phyloP scores from a whole-genome alignment of 2,113 vertebrate genomes.

The Micromys minutus region DNA sequence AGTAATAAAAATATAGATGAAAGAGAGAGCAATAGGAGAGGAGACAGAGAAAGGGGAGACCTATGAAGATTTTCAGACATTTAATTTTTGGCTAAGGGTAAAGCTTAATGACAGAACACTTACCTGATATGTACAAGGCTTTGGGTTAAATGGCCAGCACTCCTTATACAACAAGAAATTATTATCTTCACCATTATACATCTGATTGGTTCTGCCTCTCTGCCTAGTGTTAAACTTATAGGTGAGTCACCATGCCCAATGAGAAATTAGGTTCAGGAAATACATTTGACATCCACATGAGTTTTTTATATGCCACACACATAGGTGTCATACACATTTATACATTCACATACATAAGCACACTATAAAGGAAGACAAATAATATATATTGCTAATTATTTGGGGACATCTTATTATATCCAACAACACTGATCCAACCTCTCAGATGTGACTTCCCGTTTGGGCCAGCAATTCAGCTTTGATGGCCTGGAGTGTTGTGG shows the following conservation, averaged over 20 bases:
- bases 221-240: background rate
- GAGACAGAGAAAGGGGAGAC: background rate
- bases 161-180: background rate
- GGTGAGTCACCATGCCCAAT: background rate
- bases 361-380: background rate
- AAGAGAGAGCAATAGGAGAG: background rate
- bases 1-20: background rate
- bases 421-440: background rate
- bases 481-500: background rate
- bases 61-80: background rate
- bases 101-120: background rate
- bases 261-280: conserved; percentile 37
- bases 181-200: background rate
- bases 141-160: background rate
- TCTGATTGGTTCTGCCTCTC: background rate
- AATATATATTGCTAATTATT: background rate
- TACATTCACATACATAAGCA: background rate
- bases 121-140: background rate
- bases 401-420: background rate
- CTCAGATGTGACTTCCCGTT: background rate
- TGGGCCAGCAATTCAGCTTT: background rate
- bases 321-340: background rate
- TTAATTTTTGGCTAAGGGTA: background rate
- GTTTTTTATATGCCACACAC: background rate
- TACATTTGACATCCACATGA: background rate